Evolutionary conservation across 2,888 invertebrate genomes (phyloP), one percentile per base, ranked within the genome.

Genomic region (Hedychridium roseum): DNA sequence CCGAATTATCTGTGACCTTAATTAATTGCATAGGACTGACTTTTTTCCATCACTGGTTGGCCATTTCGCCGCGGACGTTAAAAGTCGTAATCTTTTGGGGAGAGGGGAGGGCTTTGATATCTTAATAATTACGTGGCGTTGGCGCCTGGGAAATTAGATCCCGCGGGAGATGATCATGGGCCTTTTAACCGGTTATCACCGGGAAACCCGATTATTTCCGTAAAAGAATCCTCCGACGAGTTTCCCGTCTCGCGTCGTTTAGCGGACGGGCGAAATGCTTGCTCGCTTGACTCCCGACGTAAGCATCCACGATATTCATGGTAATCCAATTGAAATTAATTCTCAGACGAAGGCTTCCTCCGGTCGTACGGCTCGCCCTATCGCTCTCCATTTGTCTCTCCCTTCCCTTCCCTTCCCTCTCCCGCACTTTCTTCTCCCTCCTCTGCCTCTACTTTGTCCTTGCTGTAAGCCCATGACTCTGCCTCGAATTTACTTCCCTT

Each of bases 301-400:
- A 38, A 60, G 52, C 60, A 51, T 50, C 54, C 58, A 64, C 63
- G 59, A 64, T 64, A 64, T 64, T 64, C 63, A 56, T 52, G 56
- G 60, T 64, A 64, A 64, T 64, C 58, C 64, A 59, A 64, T 64
- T 64, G 64, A 64, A 64, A 63, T 63, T 63, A 63, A 63, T 64
- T 60, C 63, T 53, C 50, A 16, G 31, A 41, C 50, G 55, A 49
- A 51, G 28, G 35, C 35, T 21, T n/a, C n/a, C 41, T 28, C 40
- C 21, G 2, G 17, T 20, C 11, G 11, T 43, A 39, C 53, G 14
- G 31, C 47, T 42, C 56, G 46, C 58, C 50, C 50, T 50, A 47
- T 58, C 43, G 41, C 41, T 43, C 46, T 50, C 42, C 48, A 45
- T 31, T 6, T 31, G 15, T 12, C 6, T 31, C 12, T 12, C 32